Conservation (phyloP, 2,797 vertebrate genomes). For the Knipowitschia caucasica region DNA sequence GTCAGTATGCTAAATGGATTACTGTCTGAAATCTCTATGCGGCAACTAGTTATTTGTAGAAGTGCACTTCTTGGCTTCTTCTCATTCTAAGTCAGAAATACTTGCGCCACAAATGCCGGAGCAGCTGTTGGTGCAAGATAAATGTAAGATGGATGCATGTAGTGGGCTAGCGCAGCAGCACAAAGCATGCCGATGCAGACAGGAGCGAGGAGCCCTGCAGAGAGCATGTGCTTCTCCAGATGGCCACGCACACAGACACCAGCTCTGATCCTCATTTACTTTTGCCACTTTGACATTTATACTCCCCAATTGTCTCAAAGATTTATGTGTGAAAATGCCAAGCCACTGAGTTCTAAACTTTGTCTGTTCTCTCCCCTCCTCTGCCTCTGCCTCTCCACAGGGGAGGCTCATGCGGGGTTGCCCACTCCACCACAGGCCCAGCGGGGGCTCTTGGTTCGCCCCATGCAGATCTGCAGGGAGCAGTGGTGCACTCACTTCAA, state of each 20-base stretch:
- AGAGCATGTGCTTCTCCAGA: conserved; percentile 59
- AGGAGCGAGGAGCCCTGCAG: conserved; percentile 43
- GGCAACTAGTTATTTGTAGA: conserved; percentile 22
- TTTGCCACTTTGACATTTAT: conserved; percentile 36
- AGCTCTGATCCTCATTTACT: conserved; percentile 51
- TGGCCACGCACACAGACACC: conserved; percentile 49
- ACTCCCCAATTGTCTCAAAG: conserved; percentile 46
- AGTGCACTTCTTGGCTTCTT: conserved; percentile 19
- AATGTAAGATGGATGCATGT: conserved; percentile 56
- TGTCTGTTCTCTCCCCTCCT: conserved; percentile 27
- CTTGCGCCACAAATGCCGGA: conserved; percentile 20
- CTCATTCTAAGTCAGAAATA: conserved; percentile 32
- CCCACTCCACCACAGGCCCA: conserved; percentile 69
- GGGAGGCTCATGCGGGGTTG: conserved; percentile 52
- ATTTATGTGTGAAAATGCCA: conserved; percentile 45
- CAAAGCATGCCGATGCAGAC: conserved; percentile 51
- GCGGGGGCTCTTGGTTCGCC: conserved; percentile 65
- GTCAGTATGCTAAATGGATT: conserved; percentile 17
- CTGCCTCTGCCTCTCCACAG: conserved; percentile 66
- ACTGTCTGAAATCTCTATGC: conserved; percentile 7
- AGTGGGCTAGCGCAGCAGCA: conserved; percentile 31
- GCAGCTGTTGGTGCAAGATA: conserved; percentile 57
- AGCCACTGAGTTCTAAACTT: conserved; percentile 23
- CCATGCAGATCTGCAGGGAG: conserved; percentile 68
- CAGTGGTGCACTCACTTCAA: conserved; percentile 62